phyloP scores from a whole-genome alignment of 2,888 invertebrate genomes.

The Melanostoma mellinum region DNA sequence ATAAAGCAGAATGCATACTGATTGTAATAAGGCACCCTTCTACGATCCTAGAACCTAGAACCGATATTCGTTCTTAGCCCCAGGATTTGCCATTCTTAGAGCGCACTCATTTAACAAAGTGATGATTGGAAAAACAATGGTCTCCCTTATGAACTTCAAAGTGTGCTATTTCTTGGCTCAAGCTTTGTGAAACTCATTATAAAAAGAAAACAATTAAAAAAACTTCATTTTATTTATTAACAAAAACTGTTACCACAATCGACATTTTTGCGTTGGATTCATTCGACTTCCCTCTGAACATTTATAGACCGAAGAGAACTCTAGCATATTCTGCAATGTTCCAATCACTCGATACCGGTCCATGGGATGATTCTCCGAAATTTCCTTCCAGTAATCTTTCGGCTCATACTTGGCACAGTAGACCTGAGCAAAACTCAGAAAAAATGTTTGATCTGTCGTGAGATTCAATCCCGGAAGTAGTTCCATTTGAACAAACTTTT shows the following conservation, averaged over 20 bases:
- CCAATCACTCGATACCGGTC: conserved; percentile 80
- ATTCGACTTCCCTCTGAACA: conserved; percentile 78
- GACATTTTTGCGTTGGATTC: conserved; percentile 78
- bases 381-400: conserved; percentile 78
- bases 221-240: too few relatives aligned
- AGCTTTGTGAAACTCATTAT: too few relatives aligned
- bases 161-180: too few relatives aligned
- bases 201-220: too few relatives aligned
- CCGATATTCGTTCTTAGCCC: too few relatives aligned
- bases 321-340: conserved; percentile 77
- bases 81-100: too few relatives aligned
- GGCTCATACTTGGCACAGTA: conserved; percentile 79
- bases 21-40: too few relatives aligned
- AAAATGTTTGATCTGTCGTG: conserved; percentile 79
- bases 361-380: conserved; percentile 76
- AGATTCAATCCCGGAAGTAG: conserved; percentile 78
- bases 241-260: conserved; percentile 75
- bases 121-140: too few relatives aligned
- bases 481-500: conserved; percentile 73
- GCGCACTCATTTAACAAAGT: too few relatives aligned
- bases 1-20: too few relatives aligned
- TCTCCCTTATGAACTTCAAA: too few relatives aligned
- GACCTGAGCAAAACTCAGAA: conserved; percentile 79
- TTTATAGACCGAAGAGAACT: conserved; percentile 77
- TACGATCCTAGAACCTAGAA: too few relatives aligned